phyloP scores from a whole-genome alignment of 2,797 vertebrate genomes.

The Xenops minutus region DNA sequence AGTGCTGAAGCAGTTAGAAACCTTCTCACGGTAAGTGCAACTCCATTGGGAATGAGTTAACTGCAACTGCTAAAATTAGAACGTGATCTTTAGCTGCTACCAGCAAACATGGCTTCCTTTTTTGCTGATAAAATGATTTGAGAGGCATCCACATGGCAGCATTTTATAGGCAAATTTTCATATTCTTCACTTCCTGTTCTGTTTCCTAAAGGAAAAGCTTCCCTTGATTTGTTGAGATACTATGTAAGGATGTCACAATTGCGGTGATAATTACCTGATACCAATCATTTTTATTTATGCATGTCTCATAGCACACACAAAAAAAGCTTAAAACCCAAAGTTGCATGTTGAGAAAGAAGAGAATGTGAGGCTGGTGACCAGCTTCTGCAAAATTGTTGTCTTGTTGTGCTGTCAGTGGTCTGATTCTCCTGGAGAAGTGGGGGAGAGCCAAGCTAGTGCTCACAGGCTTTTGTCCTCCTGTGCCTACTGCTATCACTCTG shows the following conservation, averaged over 20 bases:
- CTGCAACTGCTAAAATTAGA: slow-evolving; percentile 62
- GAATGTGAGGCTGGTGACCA: neutral
- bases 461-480: neutral
- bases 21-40: slow-evolving; percentile 81
- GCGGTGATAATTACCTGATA: neutral
- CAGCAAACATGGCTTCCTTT: slow-evolving; percentile 43
- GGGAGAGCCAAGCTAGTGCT: neutral
- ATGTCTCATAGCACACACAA: neutral
- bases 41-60: slow-evolving; percentile 71
- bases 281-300: slow-evolving; percentile 29
- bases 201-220: slow-evolving; percentile 11
- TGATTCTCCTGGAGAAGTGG: neutral
- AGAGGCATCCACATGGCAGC: slow-evolving; percentile 21
- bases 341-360: slow-evolving; percentile 21
- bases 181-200: neutral
- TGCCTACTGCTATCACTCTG: neutral
- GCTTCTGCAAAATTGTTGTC: neutral
- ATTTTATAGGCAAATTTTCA: neutral
- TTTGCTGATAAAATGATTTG: slow-evolving; percentile 18
- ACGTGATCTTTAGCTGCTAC: slow-evolving; percentile 49
- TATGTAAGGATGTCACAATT: neutral
- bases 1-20: slow-evolving; percentile 85
- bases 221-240: neutral
- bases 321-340: neutral
- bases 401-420: neutral